These are phyloP conservation scores for Serrognathus titanus DNA, from an alignment of 2,888 invertebrate genomes.

Conservation along the genomic window DNA sequence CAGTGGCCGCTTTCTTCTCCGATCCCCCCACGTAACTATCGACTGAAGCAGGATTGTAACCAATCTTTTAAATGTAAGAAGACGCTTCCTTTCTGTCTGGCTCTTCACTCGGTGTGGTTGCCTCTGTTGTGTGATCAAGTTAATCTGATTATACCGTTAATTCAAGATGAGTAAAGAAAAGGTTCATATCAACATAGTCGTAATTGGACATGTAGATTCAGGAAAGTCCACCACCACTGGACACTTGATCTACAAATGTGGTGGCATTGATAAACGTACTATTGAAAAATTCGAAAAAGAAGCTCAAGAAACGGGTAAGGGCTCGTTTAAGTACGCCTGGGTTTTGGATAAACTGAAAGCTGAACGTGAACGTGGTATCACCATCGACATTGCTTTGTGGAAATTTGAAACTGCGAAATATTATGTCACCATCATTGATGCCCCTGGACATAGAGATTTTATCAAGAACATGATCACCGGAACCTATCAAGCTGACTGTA, in stretches of 20 bases:
- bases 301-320: conserved; percentile 99
- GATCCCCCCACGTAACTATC: no score
- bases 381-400: conserved; percentile 98
- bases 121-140: conserved; percentile 19
- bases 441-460: conserved; percentile 99
- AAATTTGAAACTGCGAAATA: conserved; percentile 95
- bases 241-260: conserved; percentile 99
- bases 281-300: conserved; percentile 99
- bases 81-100: conserved; percentile 49
- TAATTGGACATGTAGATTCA: conserved; percentile 99
- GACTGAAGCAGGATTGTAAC: no score
- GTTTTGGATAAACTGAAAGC: conserved; percentile 99
- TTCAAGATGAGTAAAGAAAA: conserved; percentile 94
- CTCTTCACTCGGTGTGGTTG: conserved; percentile 46
- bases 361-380: conserved; percentile 99
- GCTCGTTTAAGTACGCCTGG: conserved; percentile 99
- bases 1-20: no score
- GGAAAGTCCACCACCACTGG: conserved; percentile 98
- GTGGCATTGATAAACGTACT: conserved; percentile 99
- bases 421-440: conserved; percentile 99
- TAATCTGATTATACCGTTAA: conserved; percentile 2
- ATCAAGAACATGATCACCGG: conserved; percentile 99
- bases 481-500: conserved; percentile 93
- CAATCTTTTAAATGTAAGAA: no score
- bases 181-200: conserved; percentile 98